Conservation (phyloP, 53 echinoderm and acorn worm species). For the Hippasteria phrygiana region DNA sequence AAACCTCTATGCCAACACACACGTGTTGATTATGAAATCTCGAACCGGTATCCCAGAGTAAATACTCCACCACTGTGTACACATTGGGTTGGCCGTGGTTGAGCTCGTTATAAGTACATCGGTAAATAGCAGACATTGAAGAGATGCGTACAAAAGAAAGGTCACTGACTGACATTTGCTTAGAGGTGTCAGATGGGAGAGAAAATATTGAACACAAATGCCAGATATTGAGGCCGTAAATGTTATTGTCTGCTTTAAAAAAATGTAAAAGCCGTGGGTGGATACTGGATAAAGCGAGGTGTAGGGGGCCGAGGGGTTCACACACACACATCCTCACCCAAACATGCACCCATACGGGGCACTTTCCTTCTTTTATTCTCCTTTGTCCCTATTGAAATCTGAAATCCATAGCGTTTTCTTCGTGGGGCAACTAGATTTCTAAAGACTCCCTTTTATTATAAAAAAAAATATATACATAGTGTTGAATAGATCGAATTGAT, state of each 20-base stretch:
- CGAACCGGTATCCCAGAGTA: neutral
- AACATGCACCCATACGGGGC: too few relatives aligned
- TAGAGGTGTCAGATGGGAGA: neutral
- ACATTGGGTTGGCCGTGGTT: neutral
- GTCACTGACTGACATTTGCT: slow-evolving; percentile 9
- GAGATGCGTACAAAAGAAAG: neutral
- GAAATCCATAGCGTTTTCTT: too few relatives aligned
- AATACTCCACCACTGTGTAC: neutral
- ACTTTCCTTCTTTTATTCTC: too few relatives aligned
- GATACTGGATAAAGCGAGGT: too few relatives aligned
- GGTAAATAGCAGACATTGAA: neutral
- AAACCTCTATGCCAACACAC: neutral
- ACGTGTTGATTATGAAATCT: neutral
- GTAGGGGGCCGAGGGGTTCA: too few relatives aligned
- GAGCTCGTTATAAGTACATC: neutral
- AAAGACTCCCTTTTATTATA: too few relatives aligned
- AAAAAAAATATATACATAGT: too few relatives aligned
- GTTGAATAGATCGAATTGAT: too few relatives aligned
- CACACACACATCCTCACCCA: too few relatives aligned
- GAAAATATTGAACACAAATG: neutral
- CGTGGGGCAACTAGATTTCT: too few relatives aligned
- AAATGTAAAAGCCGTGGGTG: neutral
- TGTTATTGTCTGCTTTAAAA: neutral
- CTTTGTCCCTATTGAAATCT: too few relatives aligned
- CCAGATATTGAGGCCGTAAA: neutral